Conservation (phyloP, 2,888 invertebrate species). For the Unio pictorum region DNA sequence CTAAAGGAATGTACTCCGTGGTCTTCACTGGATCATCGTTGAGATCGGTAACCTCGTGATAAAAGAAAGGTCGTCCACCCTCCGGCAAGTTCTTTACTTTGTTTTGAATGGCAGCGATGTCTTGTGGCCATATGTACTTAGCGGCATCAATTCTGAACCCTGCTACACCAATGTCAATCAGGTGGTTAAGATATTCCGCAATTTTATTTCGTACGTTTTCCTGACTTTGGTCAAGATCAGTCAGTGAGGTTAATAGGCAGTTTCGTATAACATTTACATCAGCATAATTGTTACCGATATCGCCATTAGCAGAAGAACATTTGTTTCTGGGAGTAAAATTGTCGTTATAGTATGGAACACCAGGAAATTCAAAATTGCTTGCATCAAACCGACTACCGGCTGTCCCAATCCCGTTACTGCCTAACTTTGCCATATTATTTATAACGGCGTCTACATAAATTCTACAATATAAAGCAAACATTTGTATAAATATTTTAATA, state of each 20-base stretch:
- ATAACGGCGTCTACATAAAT: constrained; percentile 86
- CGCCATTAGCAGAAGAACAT: constrained; percentile 73
- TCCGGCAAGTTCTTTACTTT: constrained; percentile 52
- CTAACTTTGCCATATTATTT: constrained; percentile 85
- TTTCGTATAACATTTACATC: constrained; percentile 76
- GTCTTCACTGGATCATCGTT: constrained; percentile 63
- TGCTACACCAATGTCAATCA: constrained; percentile 62
- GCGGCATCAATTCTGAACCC: constrained; percentile 66
- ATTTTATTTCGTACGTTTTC: constrained; percentile 58
- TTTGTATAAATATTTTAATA: too few species aligned
- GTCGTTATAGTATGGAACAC: constrained; percentile 71
- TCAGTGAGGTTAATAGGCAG: constrained; percentile 82
- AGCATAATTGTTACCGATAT: constrained; percentile 72
- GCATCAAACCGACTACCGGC: constrained; percentile 74
- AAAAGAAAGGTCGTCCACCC: constrained; percentile 60
- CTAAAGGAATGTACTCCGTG: constrained; percentile 47
- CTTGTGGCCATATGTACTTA: constrained; percentile 67
- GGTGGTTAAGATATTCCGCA: constrained; percentile 54
- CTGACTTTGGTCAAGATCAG: constrained; percentile 83
- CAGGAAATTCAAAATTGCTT: constrained; percentile 66
- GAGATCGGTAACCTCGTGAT: constrained; percentile 64
- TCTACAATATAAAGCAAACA: constrained; percentile 70
- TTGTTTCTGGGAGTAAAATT: constrained; percentile 77
- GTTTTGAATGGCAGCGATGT: constrained; percentile 47
- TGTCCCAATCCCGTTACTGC: constrained; percentile 76